Evolutionary conservation across 2,888 invertebrate species (phyloP).

Genomic region (Coleophora flavipennella): DNA sequence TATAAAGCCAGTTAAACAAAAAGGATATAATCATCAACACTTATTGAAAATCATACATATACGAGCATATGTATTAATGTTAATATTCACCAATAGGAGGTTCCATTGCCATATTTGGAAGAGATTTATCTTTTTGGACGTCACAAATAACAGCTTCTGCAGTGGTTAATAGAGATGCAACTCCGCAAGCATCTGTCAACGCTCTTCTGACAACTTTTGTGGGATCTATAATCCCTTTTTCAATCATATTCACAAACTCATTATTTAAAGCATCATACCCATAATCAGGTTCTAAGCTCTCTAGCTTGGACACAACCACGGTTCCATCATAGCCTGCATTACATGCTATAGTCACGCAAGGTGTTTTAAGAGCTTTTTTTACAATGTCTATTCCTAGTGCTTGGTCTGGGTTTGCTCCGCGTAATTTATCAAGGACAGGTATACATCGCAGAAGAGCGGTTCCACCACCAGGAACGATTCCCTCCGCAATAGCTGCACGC

Average conservation of each 20-base stretch:
- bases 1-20: too few species aligned
- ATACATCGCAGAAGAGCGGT: constrained; percentile 89
- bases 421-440: constrained; percentile 75
- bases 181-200: constrained; percentile 52
- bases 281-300: constrained; percentile 77
- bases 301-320: constrained; percentile 90
- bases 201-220: constrained; percentile 79
- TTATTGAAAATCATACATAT: too few species aligned
- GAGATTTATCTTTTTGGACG: constrained; percentile 13
- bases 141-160: constrained; percentile 98
- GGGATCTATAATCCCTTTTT: constrained; percentile 94
- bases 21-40: too few species aligned
- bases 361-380: constrained; percentile 86
- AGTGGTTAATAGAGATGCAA: constrained; percentile 74
- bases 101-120: constrained; percentile 8
- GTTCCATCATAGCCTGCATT: constrained; percentile 94
- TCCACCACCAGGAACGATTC: constrained; percentile 96
- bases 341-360: constrained; percentile 88
- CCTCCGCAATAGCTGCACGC: constrained; percentile 94
- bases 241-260: constrained; percentile 91
- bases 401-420: constrained; percentile 82
- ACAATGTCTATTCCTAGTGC: constrained; percentile 85
- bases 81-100: constrained; percentile 15
- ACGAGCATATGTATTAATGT: background rate
- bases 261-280: constrained; percentile 93